These are phyloP conservation scores for Stegophylla sp. DNA, from an alignment of 2,888 invertebrate genomes.

Conservation along the genomic window DNA sequence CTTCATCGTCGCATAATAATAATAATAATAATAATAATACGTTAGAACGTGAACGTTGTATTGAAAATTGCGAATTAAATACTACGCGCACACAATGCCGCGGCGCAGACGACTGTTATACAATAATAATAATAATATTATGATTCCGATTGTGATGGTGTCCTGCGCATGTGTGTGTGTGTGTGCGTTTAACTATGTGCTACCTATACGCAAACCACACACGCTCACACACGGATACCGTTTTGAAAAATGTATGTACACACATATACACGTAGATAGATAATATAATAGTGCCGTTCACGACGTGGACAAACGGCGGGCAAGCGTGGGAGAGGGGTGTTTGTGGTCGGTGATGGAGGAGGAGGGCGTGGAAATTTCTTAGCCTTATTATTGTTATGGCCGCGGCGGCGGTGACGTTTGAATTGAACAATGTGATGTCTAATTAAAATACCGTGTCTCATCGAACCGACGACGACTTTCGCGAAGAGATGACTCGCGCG, in stretches of 20 bases:
- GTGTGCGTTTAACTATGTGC: no score
- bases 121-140: no score
- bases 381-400: conserved; percentile 32
- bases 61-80: conserved; percentile 36
- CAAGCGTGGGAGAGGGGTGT: neutral
- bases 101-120: neutral
- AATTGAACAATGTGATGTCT: conserved; percentile 56
- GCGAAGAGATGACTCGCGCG: neutral
- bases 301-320: neutral
- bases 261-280: no score
- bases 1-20: no score
- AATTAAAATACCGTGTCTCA: conserved; percentile 35
- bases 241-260: no score
- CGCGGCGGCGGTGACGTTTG: conserved; percentile 38
- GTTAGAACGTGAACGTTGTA: neutral
- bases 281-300: conserved; percentile 42
- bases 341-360: neutral
- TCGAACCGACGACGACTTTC: neutral
- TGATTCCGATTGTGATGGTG: no score
- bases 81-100: neutral
- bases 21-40: no score
- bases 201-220: no score
- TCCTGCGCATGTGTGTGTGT: no score
- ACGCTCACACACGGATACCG: no score
- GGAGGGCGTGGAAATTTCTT: conserved; percentile 25